Conservation (phyloP, 35 echinoderm and acorn worm genomes). For the Heliocidaris tuberculata region DNA sequence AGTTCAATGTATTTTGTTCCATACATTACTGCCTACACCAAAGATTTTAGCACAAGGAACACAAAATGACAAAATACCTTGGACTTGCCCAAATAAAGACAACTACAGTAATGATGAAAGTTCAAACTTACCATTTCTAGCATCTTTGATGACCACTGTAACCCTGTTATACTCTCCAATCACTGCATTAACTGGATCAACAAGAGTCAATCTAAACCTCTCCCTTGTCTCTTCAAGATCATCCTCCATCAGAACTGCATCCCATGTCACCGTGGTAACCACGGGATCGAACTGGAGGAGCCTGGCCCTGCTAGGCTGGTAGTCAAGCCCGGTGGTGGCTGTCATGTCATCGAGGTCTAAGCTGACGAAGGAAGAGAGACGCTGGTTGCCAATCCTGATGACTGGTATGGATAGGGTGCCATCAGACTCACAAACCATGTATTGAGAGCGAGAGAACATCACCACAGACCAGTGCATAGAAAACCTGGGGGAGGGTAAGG, state of each 20-base stretch:
- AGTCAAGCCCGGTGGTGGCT: constrained; percentile 69
- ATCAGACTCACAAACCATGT: constrained; percentile 81
- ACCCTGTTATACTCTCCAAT: constrained; percentile 67
- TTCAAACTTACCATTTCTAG: constrained; percentile 72
- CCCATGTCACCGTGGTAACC: constrained; percentile 65
- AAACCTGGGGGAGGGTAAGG: constrained; percentile 63
- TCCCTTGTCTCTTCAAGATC: constrained; percentile 87
- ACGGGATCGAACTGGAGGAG: constrained; percentile 94
- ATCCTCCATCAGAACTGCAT: constrained; percentile 69
- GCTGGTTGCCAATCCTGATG: constrained; percentile 71
- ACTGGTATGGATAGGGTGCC: constrained; percentile 75
- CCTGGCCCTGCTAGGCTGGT: constrained; percentile 53
- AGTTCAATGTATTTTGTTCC: not conserved
- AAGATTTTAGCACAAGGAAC: not conserved
- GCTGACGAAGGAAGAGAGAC: constrained; percentile 81
- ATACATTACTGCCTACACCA: not conserved
- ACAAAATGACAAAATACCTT: not conserved
- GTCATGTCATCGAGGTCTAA: constrained; percentile 61
- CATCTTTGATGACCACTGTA: constrained; percentile 84
- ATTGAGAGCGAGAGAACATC: constrained; percentile 53
- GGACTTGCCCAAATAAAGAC: not conserved
- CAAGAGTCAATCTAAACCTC: constrained; percentile 69
- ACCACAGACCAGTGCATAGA: constrained; percentile 82
- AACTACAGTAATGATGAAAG: not conserved
- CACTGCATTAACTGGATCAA: constrained; percentile 72